Base-by-base conservation (phyloP, 2,888 invertebrate species). In the Caenorhabditis sulstoni region DNA sequence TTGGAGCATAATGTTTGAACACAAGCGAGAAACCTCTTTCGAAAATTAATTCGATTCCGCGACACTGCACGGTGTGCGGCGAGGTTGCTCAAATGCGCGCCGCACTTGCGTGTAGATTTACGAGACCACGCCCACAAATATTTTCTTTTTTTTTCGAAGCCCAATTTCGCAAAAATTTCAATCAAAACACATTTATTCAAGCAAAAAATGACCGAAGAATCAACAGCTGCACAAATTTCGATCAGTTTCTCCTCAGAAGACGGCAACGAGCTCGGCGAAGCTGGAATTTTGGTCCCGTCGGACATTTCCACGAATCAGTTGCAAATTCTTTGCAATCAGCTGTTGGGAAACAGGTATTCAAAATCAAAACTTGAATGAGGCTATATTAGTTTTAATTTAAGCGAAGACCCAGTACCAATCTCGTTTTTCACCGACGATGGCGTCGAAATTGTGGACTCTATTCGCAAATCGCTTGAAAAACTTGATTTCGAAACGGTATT, bases 401-500 rank as follows among this genome's bases (percentile, higher is more conserved):
- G 81, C 35, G 86, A 86, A 20, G 86, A 85, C 22, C 87, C 87
- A n/a, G 85, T 87, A 11, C 87, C 87, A 0, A 86, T 86, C 45
- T 80, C 86, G 8, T 87, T 87, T 66, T 85, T 81, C 74, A 83
- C 86, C 8, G 71, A 77, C 20, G 84, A 84, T 20, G 86, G 86
- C 4, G 55, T 62, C 5, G 85, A 86, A 75, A 89, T 89, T 45
- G 59, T 78, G n/a, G 87, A 89, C 12, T 83, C 86, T 9, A 78
- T 89, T 47, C 57, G 65, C 35, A 83, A 82, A 37, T 83, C 85
- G 11, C n/a, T 89, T 0, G 85, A 87, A 8, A 73, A 80, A 22
- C 59, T 89, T 52, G 84, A 87, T 58, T 81, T 81, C 37, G 89
- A 89, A 71, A 90, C 87, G 84, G 88, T 87, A 52, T 23, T 18